Evolutionary conservation across 2,888 invertebrate genomes (phyloP).

Genomic region (Hemithea aestivaria): DNA sequence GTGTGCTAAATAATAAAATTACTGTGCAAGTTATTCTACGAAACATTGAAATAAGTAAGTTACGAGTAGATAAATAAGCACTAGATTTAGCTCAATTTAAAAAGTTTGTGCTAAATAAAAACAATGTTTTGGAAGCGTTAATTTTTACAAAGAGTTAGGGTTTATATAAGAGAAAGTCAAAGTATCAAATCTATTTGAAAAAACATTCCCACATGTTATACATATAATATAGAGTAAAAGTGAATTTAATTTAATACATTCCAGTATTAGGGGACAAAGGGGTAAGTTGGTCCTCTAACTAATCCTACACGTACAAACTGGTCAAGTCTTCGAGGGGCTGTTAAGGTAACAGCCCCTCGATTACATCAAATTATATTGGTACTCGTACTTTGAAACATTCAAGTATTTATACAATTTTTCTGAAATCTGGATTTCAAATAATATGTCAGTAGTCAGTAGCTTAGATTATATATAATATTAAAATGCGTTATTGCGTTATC

Average conservation of each 20-base stretch:
- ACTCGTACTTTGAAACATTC: no score
- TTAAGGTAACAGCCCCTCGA: no score
- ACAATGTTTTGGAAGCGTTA: slow-evolving; percentile 16
- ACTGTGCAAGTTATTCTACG: slow-evolving; percentile 21
- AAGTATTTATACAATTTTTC: no score
- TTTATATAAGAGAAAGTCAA: not conserved
- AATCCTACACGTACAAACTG: slow-evolving; percentile 8
- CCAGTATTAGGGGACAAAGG: slow-evolving; percentile 10
- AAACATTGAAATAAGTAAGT: slow-evolving; percentile 13
- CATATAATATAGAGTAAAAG: slow-evolving; percentile 1
- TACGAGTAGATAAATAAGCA: not conserved
- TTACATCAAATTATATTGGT: no score
- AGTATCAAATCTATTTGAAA: slow-evolving; percentile 10
- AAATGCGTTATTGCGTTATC: no score
- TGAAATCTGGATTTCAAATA: no score
- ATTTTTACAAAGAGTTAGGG: slow-evolving; percentile 3
- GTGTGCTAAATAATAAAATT: slow-evolving; percentile 18
- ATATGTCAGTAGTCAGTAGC: no score
- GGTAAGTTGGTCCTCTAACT: slow-evolving; percentile 13
- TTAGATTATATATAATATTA: no score
- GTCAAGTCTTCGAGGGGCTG: no score
- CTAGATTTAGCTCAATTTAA: slow-evolving; percentile 1
- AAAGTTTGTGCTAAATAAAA: slow-evolving; percentile 20
- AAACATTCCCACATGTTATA: slow-evolving; percentile 6
- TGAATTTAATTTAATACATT: slow-evolving; percentile 6